Evolutionary conservation across 2,888 invertebrate species (phyloP).

Genomic region (Charanyca ferruginea): DNA sequence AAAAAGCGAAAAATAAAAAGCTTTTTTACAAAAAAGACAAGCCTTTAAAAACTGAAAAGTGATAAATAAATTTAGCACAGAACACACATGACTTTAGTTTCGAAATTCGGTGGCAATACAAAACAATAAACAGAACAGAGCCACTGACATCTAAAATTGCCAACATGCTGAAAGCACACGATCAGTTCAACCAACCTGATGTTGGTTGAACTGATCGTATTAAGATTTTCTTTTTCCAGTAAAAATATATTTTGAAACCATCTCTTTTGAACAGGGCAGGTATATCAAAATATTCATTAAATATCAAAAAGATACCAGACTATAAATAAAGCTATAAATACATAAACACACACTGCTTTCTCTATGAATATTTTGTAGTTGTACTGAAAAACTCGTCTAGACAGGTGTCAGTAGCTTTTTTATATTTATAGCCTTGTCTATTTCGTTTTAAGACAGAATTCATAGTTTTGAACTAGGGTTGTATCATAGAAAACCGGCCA

Average conservation of each 20-base stretch:
- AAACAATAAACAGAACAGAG: too few relatives aligned
- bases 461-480: slow-evolving; percentile 9
- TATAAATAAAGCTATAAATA: slow-evolving; percentile 10
- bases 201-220: too few relatives aligned
- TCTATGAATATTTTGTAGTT: slow-evolving; percentile 41
- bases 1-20: too few relatives aligned
- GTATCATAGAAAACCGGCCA: slow-evolving; percentile 10
- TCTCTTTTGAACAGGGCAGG: not conserved
- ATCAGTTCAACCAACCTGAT: too few relatives aligned
- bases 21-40: too few relatives aligned
- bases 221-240: too few relatives aligned
- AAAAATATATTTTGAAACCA: not conserved
- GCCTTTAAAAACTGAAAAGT: too few relatives aligned
- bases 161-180: too few relatives aligned
- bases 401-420: slow-evolving; percentile 32
- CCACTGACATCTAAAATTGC: too few relatives aligned
- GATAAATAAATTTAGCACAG: too few relatives aligned
- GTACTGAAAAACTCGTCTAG: slow-evolving; percentile 45
- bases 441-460: slow-evolving; percentile 7
- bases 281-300: slow-evolving; percentile 6
- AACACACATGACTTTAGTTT: too few relatives aligned
- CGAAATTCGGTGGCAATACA: too few relatives aligned
- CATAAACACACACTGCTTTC: not conserved
- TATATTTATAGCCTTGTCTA: slow-evolving; percentile 41
- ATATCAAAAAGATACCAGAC: not conserved